A percentile compares a stretch with the other conserved stretches of the same genome.
phyloP scores from a whole-genome alignment of 2,113 vertebrate genomes.

The Nyctibius bracteatus region DNA sequence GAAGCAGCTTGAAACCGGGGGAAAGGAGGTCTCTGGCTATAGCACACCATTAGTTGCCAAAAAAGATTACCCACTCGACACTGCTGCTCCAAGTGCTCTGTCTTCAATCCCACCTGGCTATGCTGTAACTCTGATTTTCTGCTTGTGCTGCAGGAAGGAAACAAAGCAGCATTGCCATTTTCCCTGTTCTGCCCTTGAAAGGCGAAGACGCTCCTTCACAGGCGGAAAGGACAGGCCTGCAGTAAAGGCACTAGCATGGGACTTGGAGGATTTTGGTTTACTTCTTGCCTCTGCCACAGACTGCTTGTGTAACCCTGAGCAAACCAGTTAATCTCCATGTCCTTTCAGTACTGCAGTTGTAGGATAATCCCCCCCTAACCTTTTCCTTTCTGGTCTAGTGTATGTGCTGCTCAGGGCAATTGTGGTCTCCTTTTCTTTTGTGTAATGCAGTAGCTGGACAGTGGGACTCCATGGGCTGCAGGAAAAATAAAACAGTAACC shows the following conservation, averaged over 20 bases:
- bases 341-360: neutral
- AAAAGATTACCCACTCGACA: neutral
- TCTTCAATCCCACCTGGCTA: neutral
- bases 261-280: neutral
- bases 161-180: neutral
- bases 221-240: neutral
- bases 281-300: neutral
- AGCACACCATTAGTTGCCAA: neutral
- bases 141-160: neutral
- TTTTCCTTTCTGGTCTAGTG: neutral
- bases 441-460: neutral
- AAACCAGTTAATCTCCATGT: neutral
- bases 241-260: neutral
- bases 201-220: neutral
- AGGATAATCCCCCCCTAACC: neutral
- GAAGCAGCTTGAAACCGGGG: neutral
- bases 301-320: neutral
- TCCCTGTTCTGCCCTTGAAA: neutral
- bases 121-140: neutral
- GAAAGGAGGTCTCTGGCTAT: neutral
- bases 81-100: neutral
- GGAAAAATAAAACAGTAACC: neutral
- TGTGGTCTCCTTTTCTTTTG: neutral
- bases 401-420: neutral
- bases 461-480: neutral